Percentiles rank a stretch among this genome's conserved stretches.
These are phyloP conservation scores for Monopterus albus DNA, from an alignment of 2,113 vertebrate species.

Conservation along the genomic window DNA sequence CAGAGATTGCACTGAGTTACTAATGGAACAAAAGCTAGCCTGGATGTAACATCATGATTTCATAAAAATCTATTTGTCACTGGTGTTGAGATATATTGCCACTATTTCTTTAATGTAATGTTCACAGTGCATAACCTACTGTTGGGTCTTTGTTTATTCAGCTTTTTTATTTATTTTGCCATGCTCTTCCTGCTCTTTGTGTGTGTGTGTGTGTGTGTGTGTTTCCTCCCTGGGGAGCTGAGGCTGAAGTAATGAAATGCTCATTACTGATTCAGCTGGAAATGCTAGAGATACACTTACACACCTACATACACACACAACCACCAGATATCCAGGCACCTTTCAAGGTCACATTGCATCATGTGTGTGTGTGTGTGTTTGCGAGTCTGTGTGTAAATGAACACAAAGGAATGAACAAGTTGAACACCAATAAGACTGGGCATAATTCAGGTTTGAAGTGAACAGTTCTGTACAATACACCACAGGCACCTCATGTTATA, in stretches of 20 bases:
- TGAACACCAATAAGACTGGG: slow-evolving; percentile 31
- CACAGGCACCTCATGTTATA: slow-evolving; percentile 42
- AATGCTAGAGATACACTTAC: slow-evolving; percentile 79
- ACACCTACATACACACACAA: slow-evolving; percentile 58
- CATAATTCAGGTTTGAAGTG: slow-evolving; percentile 49
- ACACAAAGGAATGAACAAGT: slow-evolving; percentile 23
- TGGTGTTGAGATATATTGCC: not conserved
- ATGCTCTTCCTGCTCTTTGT: slow-evolving; percentile 22
- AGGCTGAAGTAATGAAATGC: slow-evolving; percentile 82
- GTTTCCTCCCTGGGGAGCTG: slow-evolving; percentile 70
- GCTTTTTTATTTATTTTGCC: too few species aligned
- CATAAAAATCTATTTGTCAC: not conserved
- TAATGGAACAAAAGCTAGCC: too few species aligned
- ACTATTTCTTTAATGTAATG: not conserved
- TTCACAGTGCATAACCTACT: not conserved
- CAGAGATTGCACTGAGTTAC: too few species aligned
- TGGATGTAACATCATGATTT: too few species aligned
- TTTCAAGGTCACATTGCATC: slow-evolving; percentile 70
- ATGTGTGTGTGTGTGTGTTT: slow-evolving; percentile 26
- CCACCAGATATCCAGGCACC: slow-evolving; percentile 42
- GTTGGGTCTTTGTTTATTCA: slow-evolving; percentile 13
- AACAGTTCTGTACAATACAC: slow-evolving; percentile 50
- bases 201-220: slow-evolving; percentile 51
- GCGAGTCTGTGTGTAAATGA: slow-evolving; percentile 18
- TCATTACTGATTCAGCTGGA: slow-evolving; percentile 84